phyloP scores from a whole-genome alignment of 2,113 vertebrate species.

The Talpa occidentalis region DNA sequence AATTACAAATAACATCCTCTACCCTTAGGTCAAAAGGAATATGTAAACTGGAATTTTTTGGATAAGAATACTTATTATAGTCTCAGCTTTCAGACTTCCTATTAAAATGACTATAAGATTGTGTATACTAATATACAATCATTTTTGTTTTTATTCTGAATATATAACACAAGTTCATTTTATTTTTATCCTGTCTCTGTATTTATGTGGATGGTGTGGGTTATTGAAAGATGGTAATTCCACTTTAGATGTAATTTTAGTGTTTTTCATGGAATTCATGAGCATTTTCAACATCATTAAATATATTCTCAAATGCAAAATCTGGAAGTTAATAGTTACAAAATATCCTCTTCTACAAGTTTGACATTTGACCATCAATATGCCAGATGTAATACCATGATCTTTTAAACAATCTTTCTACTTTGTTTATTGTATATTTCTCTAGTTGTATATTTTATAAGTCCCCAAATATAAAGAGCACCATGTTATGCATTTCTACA shows the following conservation, averaged over 20 bases:
- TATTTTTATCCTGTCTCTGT: neutral
- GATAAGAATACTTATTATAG: constrained; percentile 57
- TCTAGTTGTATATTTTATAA: neutral
- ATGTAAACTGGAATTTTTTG: constrained; percentile 62
- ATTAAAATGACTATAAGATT: constrained; percentile 16
- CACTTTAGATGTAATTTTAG: constrained; percentile 1
- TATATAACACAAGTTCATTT: neutral
- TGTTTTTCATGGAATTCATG: neutral
- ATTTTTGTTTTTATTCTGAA: constrained; percentile 32
- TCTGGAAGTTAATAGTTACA: constrained; percentile 16
- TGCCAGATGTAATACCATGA: neutral
- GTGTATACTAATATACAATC: neutral
- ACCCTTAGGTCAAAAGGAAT: constrained; percentile 61
- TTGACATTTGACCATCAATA: neutral
- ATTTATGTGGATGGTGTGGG: neutral
- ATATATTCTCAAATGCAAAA: neutral
- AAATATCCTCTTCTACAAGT: neutral
- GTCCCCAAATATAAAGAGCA: constrained; percentile 4
- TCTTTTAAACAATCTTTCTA: neutral
- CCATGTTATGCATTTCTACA: neutral
- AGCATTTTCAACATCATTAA: constrained; percentile 1
- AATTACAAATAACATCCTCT: constrained; percentile 63
- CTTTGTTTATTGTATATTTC: neutral
- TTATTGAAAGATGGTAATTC: constrained; percentile 33
- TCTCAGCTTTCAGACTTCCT: constrained; percentile 40